phyloP scores from a whole-genome alignment of 2,797 vertebrate species.

The Argyrosomus regius region DNA sequence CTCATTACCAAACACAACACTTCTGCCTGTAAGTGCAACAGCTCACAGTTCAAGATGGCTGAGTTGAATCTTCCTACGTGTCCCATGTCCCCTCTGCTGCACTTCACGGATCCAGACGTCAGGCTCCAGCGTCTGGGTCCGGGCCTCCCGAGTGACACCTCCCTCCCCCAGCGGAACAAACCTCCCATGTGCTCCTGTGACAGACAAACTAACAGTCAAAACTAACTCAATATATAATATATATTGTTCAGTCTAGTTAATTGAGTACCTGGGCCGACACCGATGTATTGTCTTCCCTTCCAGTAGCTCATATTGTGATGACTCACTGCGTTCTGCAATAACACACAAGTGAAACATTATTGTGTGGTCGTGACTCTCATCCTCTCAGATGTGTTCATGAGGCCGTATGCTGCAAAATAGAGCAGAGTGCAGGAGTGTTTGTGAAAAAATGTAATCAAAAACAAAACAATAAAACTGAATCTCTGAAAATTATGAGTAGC shows the following conservation, averaged over 20 bases:
- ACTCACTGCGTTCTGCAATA: slow-evolving; percentile 88
- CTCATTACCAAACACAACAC: slow-evolving; percentile 3
- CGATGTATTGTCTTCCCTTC: slow-evolving; percentile 91
- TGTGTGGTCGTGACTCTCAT: not conserved
- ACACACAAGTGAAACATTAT: slow-evolving; percentile 32
- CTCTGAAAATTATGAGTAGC: too few relatives aligned
- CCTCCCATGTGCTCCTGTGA: slow-evolving; percentile 91
- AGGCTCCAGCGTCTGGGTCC: slow-evolving; percentile 92
- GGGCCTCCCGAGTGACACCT: slow-evolving; percentile 84
- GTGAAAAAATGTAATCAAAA: not conserved
- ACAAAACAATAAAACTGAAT: slow-evolving; percentile 3
- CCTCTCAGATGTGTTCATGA: not conserved
- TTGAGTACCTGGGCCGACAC: slow-evolving; percentile 91
- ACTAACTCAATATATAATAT: too few relatives aligned
- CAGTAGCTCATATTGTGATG: slow-evolving; percentile 94
- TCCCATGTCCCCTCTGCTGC: slow-evolving; percentile 87
- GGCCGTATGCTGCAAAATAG: not conserved
- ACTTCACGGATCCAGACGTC: slow-evolving; percentile 93
- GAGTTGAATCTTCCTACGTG: slow-evolving; percentile 85
- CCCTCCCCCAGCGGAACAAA: slow-evolving; percentile 84
- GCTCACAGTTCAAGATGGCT: slow-evolving; percentile 87
- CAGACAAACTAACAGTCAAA: not conserved
- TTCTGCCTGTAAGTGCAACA: slow-evolving; percentile 31
- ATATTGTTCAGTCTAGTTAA: not conserved
- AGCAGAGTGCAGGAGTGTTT: slow-evolving; percentile 3